phyloP scores from a whole-genome alignment of 2,797 vertebrate genomes.

The Ispidina picta region DNA sequence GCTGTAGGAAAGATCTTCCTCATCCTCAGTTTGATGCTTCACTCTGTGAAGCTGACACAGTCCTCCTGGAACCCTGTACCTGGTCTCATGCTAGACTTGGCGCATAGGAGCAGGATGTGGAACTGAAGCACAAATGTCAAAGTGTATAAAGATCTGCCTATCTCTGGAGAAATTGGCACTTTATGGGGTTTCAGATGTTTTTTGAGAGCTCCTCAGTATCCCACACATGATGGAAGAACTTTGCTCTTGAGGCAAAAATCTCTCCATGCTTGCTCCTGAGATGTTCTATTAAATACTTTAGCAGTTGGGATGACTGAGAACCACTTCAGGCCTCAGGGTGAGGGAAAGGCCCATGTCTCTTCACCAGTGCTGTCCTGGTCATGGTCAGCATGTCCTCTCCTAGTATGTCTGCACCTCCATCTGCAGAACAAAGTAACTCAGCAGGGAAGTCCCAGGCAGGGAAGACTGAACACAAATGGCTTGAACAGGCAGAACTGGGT shows the following conservation, averaged over 20 bases:
- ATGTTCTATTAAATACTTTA: neutral
- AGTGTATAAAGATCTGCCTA: neutral
- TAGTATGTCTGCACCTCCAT: neutral
- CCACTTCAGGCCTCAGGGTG: neutral
- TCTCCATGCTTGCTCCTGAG: neutral
- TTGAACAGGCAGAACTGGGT: neutral
- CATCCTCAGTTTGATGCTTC: neutral
- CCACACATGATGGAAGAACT: neutral
- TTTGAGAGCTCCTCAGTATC: neutral
- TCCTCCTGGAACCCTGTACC: neutral
- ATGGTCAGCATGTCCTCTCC: neutral
- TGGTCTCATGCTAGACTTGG: fast-evolving
- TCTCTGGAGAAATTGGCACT: neutral
- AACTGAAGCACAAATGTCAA: neutral
- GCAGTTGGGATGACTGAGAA: neutral
- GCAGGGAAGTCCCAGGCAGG: neutral
- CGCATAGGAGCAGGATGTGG: fast-evolving
- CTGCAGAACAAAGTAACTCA: neutral
- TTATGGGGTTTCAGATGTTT: neutral
- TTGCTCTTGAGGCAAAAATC: neutral
- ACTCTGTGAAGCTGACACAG: neutral
- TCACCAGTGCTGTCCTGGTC: neutral
- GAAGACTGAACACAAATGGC: neutral
- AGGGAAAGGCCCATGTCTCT: neutral
- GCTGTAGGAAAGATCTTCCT: neutral